Evolutionary conservation across 2,888 invertebrate genomes (phyloP), one percentile per base, ranked within the genome.

Genomic region (Apomyelois bistriatella): DNA sequence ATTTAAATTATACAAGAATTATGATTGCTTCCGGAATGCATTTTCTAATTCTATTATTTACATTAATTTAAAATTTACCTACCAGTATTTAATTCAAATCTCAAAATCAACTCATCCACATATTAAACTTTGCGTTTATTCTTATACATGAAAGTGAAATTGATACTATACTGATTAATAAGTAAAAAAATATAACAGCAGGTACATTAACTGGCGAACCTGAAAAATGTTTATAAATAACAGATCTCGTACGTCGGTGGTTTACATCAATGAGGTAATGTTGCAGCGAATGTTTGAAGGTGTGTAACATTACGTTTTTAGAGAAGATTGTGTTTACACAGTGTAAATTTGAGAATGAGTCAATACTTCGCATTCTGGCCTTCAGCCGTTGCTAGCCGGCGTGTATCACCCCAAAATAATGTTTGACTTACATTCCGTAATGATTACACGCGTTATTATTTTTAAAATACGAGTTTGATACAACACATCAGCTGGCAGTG

Each of bases 301-400:
- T 46, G 46, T 32, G 16, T 46, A 46, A 12, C 8, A 32, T 46
- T 46, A 32, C 46, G 30, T 46, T 46, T 35, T 32, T 32, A 46
- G 15, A 42, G 17, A 16, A 12, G 12, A 48, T 38, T 9, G 17
- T 41, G 51, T 51, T 53, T 55, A 54, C 52, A 49, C 54, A 53
- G 55, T 58, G 52, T 60, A 62, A 66, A 68, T 69, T 70, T 63
- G 68, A 72, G 66, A 68, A 72, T 76, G 76, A 77, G 72, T 79
- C 74, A 50, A 78, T 67, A 59, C 53, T 61, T 53, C 63, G 59
- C 65, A 61, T 66, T 62, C 60, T 58, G 76, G 68, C 82, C 79
- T 80, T 79, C 77, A 65, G 36, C 7, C 16, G 22, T 37, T 22
- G n/a, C 42, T 42, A 42, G 42, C 13, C 28, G 13, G 41, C 30